Evolutionary conservation across 2,113 vertebrate genomes (phyloP), one percentile per base, ranked within the genome.

Genomic region (Hyla sarda): DNA sequence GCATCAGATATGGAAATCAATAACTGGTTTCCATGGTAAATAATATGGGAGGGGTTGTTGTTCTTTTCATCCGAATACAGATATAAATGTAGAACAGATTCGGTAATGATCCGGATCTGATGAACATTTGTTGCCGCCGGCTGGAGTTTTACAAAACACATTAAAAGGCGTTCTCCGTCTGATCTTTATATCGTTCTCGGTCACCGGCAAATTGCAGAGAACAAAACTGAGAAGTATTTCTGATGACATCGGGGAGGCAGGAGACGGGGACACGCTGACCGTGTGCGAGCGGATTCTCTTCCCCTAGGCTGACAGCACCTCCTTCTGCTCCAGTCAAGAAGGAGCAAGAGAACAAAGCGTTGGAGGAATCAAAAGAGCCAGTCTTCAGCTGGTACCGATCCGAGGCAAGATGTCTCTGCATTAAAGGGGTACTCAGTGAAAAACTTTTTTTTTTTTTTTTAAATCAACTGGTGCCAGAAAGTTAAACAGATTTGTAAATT

Each of bases 281-380:
- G 65, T 8, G 65, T 34, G 23, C 30, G 8, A 32, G 5, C 65
- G 13, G 30, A 67, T 69, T 19, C 30, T 16, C 19, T 8, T 69
- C 65, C 28, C 34, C 13, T 16, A 30, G 28, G 65, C 65, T 19
- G 16, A 14, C 65, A 69, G 30, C 1, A 69, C 65, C 65, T 69
- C 65, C 8, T 30, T 17, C 65, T 69, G 65, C 65, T 69, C 65
- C 65, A 69, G 65, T 69, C 65, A 69, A 69, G 65, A 69, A 2
- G 65, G 65, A 28, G 65, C 30, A 69, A n/a, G 13, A 69, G 65
- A 69, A 69, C 65, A 69, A 69, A 69, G 65, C 65, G 32, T 16
- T 17, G 7, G 65, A 32, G 6, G 30, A 69, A 69, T 69, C 65
- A 34, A 34, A 34, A 16, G 65, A 17, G 65, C 17, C 65, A 34